Evolutionary conservation across 1,140 invertebrate genomes (phyloP).

Genomic region (Nymphalis io): DNA sequence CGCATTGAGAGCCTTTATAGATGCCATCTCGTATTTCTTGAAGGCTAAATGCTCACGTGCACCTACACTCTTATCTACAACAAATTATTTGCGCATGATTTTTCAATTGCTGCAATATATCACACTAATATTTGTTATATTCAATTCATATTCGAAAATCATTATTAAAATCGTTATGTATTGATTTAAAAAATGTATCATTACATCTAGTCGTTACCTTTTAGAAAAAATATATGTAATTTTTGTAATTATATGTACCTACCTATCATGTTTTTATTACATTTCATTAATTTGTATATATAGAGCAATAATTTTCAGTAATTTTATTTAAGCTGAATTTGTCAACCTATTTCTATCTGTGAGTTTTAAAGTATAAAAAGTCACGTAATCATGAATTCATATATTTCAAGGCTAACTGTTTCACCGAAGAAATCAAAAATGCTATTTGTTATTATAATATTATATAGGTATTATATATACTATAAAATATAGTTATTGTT

Average conservation of each 20-base stretch:
- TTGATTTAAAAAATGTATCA: no score
- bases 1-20: background rate
- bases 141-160: background rate
- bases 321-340: background rate
- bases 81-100: slow-evolving; percentile 17
- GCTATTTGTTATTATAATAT: background rate
- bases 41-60: slow-evolving; percentile 31
- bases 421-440: slow-evolving; percentile 1
- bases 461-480: background rate
- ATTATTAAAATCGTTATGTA: no score
- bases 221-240: no score
- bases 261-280: no score
- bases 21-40: slow-evolving; percentile 26
- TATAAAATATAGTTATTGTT: background rate
- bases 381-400: background rate
- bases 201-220: no score
- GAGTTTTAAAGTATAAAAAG: slow-evolving; percentile 1
- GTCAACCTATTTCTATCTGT: background rate
- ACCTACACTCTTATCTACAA: slow-evolving; percentile 4
- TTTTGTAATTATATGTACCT: no score
- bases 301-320: no score
- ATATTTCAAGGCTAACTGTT: slow-evolving; percentile 8
- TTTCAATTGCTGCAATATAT: slow-evolving; percentile 14
- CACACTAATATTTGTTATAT: background rate
- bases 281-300: no score